Percentiles rank a stretch among this genome's conserved stretches.
Evolutionary conservation across 92 coral and sea anemone genomes (phyloP).

Genomic region (Parazoanthus swiftii): DNA sequence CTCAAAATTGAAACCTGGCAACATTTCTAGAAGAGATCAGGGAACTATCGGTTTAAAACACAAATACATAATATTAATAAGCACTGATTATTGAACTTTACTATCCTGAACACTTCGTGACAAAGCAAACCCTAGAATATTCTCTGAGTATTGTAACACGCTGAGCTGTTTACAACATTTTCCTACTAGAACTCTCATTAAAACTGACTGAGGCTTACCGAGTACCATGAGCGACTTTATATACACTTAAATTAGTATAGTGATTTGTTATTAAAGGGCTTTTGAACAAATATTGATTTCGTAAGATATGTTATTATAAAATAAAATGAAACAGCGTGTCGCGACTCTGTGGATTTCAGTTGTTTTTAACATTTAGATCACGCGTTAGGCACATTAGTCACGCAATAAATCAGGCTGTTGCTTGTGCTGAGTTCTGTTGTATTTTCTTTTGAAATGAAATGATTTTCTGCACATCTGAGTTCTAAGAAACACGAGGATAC

Average conservation of each 20-base stretch:
- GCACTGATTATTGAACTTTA: too few relatives aligned
- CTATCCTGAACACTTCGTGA: too few relatives aligned
- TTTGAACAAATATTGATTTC: conserved; percentile 23
- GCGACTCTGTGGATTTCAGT: conserved; percentile 1
- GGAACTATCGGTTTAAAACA: too few relatives aligned
- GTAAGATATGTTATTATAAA: conserved; percentile 12
- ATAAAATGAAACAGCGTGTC: conserved; percentile 27
- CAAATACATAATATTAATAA: too few relatives aligned
- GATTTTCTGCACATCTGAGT: conserved; percentile 6
- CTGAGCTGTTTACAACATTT: conserved; percentile 2
- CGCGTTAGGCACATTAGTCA: neutral
- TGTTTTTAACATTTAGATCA: neutral
- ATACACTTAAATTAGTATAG: conserved; percentile 3
- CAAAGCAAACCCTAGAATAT: too few relatives aligned
- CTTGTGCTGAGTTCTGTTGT: conserved; percentile 17
- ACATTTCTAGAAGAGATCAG: too few relatives aligned
- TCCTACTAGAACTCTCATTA: conserved; percentile 14
- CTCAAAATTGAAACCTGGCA: too few relatives aligned
- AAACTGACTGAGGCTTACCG: neutral
- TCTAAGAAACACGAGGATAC: neutral
- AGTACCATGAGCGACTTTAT: neutral
- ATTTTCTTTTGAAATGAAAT: conserved; percentile 1
- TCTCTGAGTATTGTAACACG: conserved; percentile 16
- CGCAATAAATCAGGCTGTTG: conserved; percentile 1
- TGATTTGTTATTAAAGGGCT: conserved; percentile 17